phyloP scores from a whole-genome alignment of 2,113 vertebrate species.

The Anas platyrhynchos region DNA sequence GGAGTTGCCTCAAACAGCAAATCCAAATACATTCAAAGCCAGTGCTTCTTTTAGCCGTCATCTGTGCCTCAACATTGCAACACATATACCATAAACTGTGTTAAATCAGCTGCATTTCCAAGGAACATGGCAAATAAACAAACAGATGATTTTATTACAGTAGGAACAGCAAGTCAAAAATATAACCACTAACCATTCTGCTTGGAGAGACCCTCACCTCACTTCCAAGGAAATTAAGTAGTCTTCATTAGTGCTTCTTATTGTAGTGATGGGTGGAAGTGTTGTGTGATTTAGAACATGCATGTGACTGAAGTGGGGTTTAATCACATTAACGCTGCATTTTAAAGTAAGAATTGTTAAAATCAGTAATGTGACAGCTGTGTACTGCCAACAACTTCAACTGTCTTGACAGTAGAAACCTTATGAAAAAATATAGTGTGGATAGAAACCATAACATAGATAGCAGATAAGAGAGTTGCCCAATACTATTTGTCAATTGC shows the following conservation, averaged over 20 bases:
- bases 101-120: neutral
- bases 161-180: constrained; percentile 11
- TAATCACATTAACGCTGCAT: neutral
- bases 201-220: neutral
- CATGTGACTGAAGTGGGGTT: neutral
- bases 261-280: neutral
- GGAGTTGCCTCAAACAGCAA: neutral
- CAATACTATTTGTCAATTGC: neutral
- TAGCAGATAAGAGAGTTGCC: neutral
- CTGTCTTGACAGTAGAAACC: neutral
- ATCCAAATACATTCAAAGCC: neutral
- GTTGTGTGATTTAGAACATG: neutral
- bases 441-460: neutral
- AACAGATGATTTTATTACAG: neutral
- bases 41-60: neutral
- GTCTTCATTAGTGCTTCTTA: neutral
- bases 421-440: neutral
- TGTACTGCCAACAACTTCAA: neutral
- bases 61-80: neutral
- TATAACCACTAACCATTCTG: neutral
- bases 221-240: neutral
- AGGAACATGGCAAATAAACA: neutral
- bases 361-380: neutral
- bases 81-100: neutral
- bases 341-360: neutral